phyloP scores from a whole-genome alignment of 1,140 invertebrate species.

The Eueides isabella region DNA sequence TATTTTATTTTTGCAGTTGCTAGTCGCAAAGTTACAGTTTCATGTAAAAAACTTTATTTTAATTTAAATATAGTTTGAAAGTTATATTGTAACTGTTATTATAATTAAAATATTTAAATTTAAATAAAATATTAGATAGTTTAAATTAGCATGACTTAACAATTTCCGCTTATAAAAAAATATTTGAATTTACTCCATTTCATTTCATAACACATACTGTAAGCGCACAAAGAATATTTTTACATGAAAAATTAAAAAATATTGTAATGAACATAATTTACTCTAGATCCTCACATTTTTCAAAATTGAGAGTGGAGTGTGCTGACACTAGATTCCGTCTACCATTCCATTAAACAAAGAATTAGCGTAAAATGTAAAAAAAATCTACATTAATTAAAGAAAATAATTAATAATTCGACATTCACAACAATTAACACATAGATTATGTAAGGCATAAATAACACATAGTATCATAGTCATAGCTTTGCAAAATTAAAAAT shows the following conservation, averaged over 20 bases:
- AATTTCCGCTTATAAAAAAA: background rate
- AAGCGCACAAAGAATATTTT: background rate
- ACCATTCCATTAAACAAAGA: no score
- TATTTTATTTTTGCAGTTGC: background rate
- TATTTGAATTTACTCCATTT: background rate
- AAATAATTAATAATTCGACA: background rate
- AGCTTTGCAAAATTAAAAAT: conserved; percentile 61
- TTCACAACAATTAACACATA: background rate
- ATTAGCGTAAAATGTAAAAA: background rate
- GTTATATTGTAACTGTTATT: background rate
- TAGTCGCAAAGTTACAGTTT: background rate
- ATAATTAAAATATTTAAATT: background rate
- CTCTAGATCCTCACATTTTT: no score
- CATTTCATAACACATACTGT: background rate
- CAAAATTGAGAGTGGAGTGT: no score
- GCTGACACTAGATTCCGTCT: no score
- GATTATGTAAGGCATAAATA: background rate
- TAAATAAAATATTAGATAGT: background rate
- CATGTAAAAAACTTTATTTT: background rate
- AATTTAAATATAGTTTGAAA: background rate
- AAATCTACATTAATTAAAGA: background rate
- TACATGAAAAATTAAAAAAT: background rate
- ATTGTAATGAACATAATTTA: no score
- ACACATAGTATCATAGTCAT: conserved; percentile 26
- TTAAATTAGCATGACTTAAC: background rate